phyloP scores from a whole-genome alignment of 1,140 invertebrate genomes.

The Saxidomus purpurata region DNA sequence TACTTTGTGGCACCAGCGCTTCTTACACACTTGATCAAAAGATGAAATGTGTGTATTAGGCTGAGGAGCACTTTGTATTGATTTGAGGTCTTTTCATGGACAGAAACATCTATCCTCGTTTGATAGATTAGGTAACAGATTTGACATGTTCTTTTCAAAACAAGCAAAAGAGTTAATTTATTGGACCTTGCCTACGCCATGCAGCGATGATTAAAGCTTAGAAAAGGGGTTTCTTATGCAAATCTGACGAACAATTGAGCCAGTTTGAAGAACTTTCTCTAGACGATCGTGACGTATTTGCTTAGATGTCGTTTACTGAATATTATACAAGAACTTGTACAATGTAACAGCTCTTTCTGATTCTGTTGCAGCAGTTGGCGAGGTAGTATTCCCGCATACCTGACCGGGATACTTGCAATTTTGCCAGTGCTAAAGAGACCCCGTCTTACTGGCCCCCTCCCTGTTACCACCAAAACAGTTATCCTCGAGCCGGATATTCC shows the following conservation, averaged over 20 bases:
- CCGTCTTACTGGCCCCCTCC: too few relatives aligned
- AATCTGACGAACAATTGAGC: not conserved
- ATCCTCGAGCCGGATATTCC: too few relatives aligned
- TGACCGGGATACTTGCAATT: too few relatives aligned
- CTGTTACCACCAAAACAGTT: too few relatives aligned
- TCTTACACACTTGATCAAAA: not conserved
- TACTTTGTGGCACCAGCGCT: not conserved
- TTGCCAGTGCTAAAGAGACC: too few relatives aligned
- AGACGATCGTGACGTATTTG: too few relatives aligned
- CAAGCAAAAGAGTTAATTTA: slow-evolving; percentile 15
- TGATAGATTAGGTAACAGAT: slow-evolving; percentile 22
- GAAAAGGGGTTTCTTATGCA: slow-evolving; percentile 4
- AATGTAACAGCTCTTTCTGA: too few relatives aligned
- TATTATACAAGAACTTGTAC: too few relatives aligned
- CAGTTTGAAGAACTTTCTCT: too few relatives aligned
- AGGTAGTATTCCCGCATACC: too few relatives aligned
- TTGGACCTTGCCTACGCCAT: not conserved
- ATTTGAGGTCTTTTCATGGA: not conserved
- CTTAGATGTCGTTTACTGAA: too few relatives aligned
- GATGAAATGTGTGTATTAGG: not conserved
- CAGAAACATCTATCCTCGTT: not conserved
- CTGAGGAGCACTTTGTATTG: not conserved
- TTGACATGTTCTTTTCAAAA: slow-evolving; percentile 28
- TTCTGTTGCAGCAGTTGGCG: too few relatives aligned
- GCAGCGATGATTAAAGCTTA: not conserved